Percentiles rank a stretch among this genome's conserved stretches.
These are phyloP conservation scores for Choloepus didactylus DNA, from an alignment of 2,797 vertebrate species.

Conservation along the genomic window DNA sequence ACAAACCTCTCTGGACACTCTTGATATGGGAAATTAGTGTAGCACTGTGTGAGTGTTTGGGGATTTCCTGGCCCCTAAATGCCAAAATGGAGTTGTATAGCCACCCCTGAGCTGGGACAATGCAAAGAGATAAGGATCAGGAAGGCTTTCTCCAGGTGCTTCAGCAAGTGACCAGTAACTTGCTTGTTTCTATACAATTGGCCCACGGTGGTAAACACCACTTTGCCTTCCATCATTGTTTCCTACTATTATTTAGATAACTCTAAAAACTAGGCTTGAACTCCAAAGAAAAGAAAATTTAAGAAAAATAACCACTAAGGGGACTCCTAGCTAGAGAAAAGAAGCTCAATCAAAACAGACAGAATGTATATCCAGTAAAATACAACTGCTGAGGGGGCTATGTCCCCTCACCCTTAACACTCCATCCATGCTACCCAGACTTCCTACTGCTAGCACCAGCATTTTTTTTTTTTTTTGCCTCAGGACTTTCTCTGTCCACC, in stretches of 20 bases:
- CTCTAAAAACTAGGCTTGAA: slow-evolving; percentile 37
- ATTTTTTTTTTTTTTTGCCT: background rate
- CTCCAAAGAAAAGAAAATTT: background rate
- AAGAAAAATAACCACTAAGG: background rate
- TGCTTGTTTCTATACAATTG: background rate
- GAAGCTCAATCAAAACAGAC: background rate
- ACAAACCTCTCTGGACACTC: background rate
- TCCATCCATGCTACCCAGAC: background rate
- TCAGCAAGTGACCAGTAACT: background rate
- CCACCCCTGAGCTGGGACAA: background rate
- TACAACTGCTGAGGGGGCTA: background rate
- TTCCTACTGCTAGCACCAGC: background rate
- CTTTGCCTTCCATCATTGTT: background rate
- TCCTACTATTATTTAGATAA: background rate
- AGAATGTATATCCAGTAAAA: slow-evolving; percentile 1
- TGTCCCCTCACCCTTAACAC: background rate
- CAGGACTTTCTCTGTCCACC: background rate
- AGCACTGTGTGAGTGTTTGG: background rate
- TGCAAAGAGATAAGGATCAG: background rate
- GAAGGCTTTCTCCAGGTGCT: background rate
- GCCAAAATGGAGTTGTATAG: background rate
- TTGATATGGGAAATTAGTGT: background rate
- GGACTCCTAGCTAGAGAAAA: background rate
- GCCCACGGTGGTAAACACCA: background rate
- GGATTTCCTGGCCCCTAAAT: background rate